Conservation (phyloP, 2,888 invertebrate species). For the Brachypterus glaber region DNA sequence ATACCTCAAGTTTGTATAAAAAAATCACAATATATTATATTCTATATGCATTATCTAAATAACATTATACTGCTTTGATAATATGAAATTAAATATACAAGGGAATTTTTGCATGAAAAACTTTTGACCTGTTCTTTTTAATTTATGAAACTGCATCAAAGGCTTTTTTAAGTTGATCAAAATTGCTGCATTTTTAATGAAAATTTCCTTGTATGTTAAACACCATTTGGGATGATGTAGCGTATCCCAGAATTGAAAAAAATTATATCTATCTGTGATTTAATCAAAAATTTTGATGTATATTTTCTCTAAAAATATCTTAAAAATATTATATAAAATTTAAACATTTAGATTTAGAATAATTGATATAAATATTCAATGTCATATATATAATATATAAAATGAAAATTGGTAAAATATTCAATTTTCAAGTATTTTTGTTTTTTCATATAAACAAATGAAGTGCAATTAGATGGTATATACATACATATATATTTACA, state of each 20-base stretch:
- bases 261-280: conserved; percentile 51
- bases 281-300: conserved; percentile 51
- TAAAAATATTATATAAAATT: conserved; percentile 42
- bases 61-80: conserved; percentile 43
- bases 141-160: no score
- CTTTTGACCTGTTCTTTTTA: no score
- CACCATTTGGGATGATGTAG: conserved; percentile 30
- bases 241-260: conserved; percentile 36
- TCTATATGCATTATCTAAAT: conserved; percentile 24
- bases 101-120: no score
- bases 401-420: no score
- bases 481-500: conserved; percentile 48
- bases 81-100: conserved; percentile 22
- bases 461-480: conserved; percentile 56
- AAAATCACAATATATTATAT: conserved; percentile 30
- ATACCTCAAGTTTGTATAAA: conserved; percentile 44
- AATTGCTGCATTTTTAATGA: no score
- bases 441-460: conserved; percentile 43
- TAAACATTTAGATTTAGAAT: conserved; percentile 41
- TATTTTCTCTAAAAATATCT: conserved; percentile 51
- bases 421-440: conserved; percentile 12
- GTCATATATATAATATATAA: no score
- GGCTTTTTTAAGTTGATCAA: no score
- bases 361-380: conserved; percentile 31
- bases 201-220: no score